Conservation (phyloP, 2,113 vertebrate genomes). For the Albula glossodonta region DNA sequence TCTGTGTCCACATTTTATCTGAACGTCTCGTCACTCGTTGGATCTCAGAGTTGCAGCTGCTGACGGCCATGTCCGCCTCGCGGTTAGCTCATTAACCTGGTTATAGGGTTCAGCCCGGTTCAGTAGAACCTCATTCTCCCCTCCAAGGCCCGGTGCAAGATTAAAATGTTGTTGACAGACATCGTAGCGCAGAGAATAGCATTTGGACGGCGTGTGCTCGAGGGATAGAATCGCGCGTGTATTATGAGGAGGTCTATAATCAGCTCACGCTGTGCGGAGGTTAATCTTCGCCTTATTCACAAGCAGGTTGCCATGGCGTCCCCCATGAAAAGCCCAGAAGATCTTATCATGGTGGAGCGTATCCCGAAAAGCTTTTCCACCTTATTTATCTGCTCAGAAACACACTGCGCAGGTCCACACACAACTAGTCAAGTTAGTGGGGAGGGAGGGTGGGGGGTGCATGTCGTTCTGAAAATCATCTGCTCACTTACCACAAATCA, state of each 20-base stretch:
- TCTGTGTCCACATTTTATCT: neutral
- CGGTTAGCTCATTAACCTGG: neutral
- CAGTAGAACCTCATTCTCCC: neutral
- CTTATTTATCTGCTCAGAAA: conserved; percentile 1
- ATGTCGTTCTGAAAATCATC: neutral
- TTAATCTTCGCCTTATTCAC: conserved; percentile 29
- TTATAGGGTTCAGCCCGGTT: neutral
- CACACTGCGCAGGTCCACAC: too few relatives aligned
- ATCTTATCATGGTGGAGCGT: conserved; percentile 21
- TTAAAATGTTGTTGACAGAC: neutral
- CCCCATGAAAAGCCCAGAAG: conserved; percentile 11
- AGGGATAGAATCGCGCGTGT: neutral
- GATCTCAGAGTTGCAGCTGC: too few relatives aligned
- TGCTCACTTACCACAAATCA: neutral
- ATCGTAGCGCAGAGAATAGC: neutral
- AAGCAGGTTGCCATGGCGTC: conserved; percentile 24
- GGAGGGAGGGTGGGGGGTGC: neutral
- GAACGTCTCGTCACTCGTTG: neutral
- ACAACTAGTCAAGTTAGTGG: neutral
- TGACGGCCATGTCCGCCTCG: neutral
- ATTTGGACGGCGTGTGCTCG: neutral
- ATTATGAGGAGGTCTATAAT: neutral
- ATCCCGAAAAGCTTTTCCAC: conserved; percentile 20
- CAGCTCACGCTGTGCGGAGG: neutral
- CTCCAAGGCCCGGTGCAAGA: neutral